Evolutionary conservation across 2,888 invertebrate species (phyloP).

Genomic region (Archaeoteleia sp.): DNA sequence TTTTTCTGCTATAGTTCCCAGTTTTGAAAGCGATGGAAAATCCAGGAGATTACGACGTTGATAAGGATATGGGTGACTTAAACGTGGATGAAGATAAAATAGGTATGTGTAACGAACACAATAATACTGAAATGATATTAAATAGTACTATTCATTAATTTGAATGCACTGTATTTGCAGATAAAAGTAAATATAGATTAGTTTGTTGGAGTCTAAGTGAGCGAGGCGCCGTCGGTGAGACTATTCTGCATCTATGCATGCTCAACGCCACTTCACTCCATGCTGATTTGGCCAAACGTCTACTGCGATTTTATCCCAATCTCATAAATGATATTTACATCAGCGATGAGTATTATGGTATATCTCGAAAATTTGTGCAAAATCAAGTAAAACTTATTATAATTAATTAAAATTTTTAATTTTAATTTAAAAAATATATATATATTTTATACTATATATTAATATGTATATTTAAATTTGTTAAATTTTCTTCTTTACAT

Average conservation of each 20-base stretch:
- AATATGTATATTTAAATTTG: no score
- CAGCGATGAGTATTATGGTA: no score
- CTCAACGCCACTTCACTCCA: conserved; percentile 93
- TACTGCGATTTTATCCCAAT: conserved; percentile 94
- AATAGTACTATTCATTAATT: no score
- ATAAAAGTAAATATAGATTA: conserved; percentile 80
- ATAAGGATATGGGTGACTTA: conserved; percentile 80
- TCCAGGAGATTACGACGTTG: conserved; percentile 89
- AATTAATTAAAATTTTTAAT: no score
- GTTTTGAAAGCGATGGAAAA: conserved; percentile 87
- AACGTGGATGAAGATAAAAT: conserved; percentile 68
- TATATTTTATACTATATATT: no score
- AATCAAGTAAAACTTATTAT: no score
- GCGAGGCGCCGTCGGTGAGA: conserved; percentile 97
- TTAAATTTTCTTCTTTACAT: no score
- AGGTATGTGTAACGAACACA: no score
- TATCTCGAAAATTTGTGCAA: no score
- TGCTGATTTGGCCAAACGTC: conserved; percentile 93
- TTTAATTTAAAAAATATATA: no score
- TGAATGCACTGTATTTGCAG: conserved; percentile 58
- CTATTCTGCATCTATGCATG: conserved; percentile 93
- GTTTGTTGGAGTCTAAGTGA: conserved; percentile 95
- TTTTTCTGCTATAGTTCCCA: conserved; percentile 83
- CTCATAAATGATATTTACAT: conserved; percentile 97
- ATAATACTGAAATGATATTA: no score